Evolutionary conservation across 1,140 invertebrate genomes (phyloP).

Genomic region (Euwallacea fornicatus): DNA sequence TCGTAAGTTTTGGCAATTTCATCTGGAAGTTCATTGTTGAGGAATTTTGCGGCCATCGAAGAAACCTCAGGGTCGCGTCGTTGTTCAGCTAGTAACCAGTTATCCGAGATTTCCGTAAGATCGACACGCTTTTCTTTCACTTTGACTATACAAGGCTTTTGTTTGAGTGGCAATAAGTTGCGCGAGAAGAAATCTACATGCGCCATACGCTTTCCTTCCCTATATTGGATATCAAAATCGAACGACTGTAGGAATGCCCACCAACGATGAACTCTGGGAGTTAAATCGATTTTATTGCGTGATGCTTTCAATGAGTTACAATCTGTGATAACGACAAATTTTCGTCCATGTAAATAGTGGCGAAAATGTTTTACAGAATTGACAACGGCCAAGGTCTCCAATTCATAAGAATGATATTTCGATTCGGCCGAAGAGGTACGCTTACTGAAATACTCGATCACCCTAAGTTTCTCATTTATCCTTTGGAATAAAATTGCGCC

Average conservation of each 20-base stretch:
- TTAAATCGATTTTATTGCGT: constrained; percentile 47
- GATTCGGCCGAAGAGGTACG: constrained; percentile 27
- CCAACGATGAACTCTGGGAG: constrained; percentile 48
- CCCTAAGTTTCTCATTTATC: constrained; percentile 28
- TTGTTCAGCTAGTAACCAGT: constrained; percentile 11
- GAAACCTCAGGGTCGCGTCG: constrained; percentile 22
- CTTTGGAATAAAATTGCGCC: constrained; percentile 50
- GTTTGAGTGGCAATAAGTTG: background rate
- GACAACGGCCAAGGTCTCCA: constrained; percentile 42
- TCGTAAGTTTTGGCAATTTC: constrained; percentile 13
- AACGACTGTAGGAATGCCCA: constrained; percentile 48
- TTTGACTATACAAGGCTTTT: constrained; percentile 10
- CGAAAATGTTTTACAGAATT: constrained; percentile 47
- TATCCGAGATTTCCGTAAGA: too few relatives aligned
- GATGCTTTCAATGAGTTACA: constrained; percentile 50
- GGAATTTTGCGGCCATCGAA: constrained; percentile 17
- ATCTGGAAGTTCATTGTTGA: background rate
- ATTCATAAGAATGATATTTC: constrained; percentile 27
- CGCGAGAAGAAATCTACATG: constrained; percentile 32
- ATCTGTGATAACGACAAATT: constrained; percentile 45
- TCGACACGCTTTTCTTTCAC: too few relatives aligned
- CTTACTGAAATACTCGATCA: constrained; percentile 38
- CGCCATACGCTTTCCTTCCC: constrained; percentile 41
- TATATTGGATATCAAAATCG: constrained; percentile 37
- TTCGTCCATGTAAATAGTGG: constrained; percentile 42